Conservation (phyloP, 2,113 vertebrate genomes). For the Rhipidura dahli region DNA sequence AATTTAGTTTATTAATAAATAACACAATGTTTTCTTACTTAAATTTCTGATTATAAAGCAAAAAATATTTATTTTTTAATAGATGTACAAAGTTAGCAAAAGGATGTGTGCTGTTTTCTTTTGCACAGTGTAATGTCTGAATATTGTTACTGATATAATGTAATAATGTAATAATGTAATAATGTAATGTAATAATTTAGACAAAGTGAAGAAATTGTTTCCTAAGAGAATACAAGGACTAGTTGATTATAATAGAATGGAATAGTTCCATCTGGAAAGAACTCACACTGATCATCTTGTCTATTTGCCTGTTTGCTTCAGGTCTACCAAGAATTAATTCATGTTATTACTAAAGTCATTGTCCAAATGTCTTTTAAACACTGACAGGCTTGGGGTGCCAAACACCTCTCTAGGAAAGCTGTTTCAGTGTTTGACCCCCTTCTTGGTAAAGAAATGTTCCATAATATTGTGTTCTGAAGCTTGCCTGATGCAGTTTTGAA, state of each 20-base stretch:
- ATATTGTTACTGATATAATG: background rate
- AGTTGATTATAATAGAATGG: background rate
- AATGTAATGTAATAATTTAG: background rate
- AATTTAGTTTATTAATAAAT: background rate
- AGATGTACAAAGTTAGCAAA: background rate
- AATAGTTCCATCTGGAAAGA: background rate
- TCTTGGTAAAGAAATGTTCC: background rate
- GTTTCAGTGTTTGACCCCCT: background rate
- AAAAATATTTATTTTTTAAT: background rate
- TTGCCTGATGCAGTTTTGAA: background rate
- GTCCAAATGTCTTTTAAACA: background rate
- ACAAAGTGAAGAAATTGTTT: background rate
- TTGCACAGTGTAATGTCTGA: background rate
- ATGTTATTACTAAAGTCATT: background rate
- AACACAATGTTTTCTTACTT: background rate
- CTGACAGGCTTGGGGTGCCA: rapidly evolving
- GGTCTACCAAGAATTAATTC: background rate
- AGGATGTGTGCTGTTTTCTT: background rate
- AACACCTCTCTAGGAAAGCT: background rate
- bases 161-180: background rate
- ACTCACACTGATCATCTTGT: background rate
- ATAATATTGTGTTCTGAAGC: background rate
- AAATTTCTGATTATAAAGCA: background rate
- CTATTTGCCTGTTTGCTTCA: background rate
- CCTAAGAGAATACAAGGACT: background rate